Evolutionary conservation across 2,797 vertebrate species (phyloP), one percentile per base, ranked within the genome.

Genomic region (Cyclura pinguis): DNA sequence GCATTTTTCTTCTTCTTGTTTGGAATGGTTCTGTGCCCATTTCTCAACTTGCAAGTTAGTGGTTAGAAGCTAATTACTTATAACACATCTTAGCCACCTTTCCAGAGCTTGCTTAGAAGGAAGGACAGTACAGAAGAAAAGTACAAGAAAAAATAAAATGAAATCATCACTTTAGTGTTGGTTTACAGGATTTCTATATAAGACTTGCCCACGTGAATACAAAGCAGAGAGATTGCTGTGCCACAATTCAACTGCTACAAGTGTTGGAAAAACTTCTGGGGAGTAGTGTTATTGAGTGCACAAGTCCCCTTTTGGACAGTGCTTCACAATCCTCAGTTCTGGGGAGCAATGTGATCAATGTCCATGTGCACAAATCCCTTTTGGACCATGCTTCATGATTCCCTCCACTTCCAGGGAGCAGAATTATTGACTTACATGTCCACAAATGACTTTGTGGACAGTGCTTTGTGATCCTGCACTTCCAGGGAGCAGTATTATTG

Each of bases 1-100:
- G n/a, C 2, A 10, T 10, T 55, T 0, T 7, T 8, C 7, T 1
- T 0, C 59, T 22, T 62, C 59, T 62, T 62, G 20, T 0, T 16
- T 76, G 55, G 35, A 20, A 88, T 10, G 29, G n/a, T 24, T 38
- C 78, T 69, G 10, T 35, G 73, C n/a, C 50, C 88, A 80, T 32
- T 62, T 57, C 35, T 38, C 90, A 88, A 86, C 74, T 91, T 88
- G 35, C 50, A 52, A 69, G 67, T 80, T 62, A 67, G 38, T 32
- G 47, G 20, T 69, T 35, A 69, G 78, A 35, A 64, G 57, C 78
- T 78, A 87, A 78, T 78, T 64, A 87, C 57, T 87, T 64, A 77
- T 77, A 86, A 86, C n/a, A 62, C 38, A 29, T 42, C 74, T 64
- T 32, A 13, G 59, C 42, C 57, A 50, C 76, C 38, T 80, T 87